A percentile compares a stretch with the other conserved stretches of the same genome.
These are phyloP conservation scores for Trichonephila inaurata DNA, from an alignment of 1,140 invertebrate genomes.

Conservation along the genomic window DNA sequence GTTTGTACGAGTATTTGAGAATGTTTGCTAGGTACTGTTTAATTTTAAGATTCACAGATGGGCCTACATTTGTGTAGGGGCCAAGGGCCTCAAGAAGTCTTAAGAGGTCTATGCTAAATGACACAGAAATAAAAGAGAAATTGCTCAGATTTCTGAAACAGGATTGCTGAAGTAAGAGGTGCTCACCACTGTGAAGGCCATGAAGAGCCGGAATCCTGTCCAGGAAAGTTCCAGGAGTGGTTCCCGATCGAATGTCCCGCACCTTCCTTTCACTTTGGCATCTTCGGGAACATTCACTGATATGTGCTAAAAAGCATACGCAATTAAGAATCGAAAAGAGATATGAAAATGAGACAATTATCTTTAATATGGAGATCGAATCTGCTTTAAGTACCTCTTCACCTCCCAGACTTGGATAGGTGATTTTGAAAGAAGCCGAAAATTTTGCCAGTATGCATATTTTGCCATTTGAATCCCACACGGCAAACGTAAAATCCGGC, in stretches of 20 bases:
- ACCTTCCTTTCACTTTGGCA: constrained; percentile 77
- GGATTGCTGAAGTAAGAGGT: background rate
- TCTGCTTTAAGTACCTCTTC: constrained; percentile 70
- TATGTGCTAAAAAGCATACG: background rate
- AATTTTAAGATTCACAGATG: too few species aligned
- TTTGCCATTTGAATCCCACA: constrained; percentile 78
- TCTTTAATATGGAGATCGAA: background rate
- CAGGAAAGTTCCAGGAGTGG: constrained; percentile 72
- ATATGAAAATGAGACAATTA: too few species aligned
- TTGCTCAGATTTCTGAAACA: too few species aligned
- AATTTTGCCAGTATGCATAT: constrained; percentile 79
- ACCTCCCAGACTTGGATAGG: constrained; percentile 77
- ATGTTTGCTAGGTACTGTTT: too few species aligned
- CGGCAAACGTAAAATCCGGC: constrained; percentile 75
- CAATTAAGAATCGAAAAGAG: background rate
- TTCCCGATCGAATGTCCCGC: constrained; percentile 66
- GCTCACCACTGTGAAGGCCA: constrained; percentile 71
- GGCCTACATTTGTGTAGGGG: too few species aligned
- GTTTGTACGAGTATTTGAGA: too few species aligned
- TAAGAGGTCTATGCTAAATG: too few species aligned
- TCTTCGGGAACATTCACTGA: constrained; percentile 76
- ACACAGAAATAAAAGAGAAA: too few species aligned
- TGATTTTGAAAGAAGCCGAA: constrained; percentile 78
- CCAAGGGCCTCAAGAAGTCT: too few species aligned
- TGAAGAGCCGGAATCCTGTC: constrained; percentile 71